A percentile compares a stretch with the other conserved stretches of the same genome.
Evolutionary conservation across 2,113 vertebrate species (phyloP).

Genomic region (Galbula dea): DNA sequence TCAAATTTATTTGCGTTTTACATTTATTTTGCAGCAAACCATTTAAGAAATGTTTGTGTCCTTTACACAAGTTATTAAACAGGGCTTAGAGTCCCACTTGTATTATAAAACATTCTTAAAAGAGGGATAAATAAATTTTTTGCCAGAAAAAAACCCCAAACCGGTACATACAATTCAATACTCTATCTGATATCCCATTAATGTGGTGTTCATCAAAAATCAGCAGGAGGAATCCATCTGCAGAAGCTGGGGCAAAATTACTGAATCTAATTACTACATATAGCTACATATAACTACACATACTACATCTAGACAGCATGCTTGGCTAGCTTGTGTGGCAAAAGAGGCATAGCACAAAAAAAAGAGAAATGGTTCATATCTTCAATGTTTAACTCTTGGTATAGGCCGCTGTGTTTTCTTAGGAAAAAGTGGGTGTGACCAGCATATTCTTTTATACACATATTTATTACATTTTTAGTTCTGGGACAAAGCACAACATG

Average conservation of each 20-base stretch:
- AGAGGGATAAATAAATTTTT: not conserved
- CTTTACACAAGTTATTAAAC: not conserved
- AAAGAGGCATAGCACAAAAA: not conserved
- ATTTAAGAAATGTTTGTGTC: not conserved
- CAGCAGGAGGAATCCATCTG: conserved; percentile 6
- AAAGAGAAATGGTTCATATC: not conserved
- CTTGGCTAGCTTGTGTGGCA: not conserved
- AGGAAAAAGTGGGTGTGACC: not conserved
- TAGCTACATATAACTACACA: too few species aligned
- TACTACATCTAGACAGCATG: not conserved
- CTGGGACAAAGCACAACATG: not conserved
- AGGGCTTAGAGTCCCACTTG: not conserved
- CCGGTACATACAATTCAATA: not conserved
- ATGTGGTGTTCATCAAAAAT: not conserved
- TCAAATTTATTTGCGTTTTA: not conserved
- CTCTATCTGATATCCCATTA: conserved; percentile 2
- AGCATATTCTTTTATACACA: not conserved
- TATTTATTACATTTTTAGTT: not conserved
- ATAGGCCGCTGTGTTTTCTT: not conserved
- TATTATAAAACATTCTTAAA: conserved; percentile 4
- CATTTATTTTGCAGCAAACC: not conserved
- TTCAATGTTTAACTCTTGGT: not conserved
- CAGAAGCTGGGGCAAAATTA: not conserved
- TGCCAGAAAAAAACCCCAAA: not conserved
- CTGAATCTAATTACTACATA: not conserved